Percentiles rank a stretch among this genome's conserved stretches.
These are phyloP conservation scores for Bolinopsis microptera DNA, from an alignment of 37 sponge, comb jelly and placozoan species.

Conservation along the genomic window DNA sequence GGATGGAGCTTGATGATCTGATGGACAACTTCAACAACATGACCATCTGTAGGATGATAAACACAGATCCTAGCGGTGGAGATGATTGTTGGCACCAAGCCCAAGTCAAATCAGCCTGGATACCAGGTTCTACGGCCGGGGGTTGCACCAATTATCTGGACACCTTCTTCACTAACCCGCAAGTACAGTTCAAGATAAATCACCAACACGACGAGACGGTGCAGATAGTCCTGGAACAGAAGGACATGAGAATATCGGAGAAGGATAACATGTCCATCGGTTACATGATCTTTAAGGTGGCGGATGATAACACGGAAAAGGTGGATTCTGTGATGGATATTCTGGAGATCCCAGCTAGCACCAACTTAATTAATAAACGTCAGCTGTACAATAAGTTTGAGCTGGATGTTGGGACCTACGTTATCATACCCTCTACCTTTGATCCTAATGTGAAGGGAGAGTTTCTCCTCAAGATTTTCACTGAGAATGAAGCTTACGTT, in stretches of 20 bases:
- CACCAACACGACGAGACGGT: constrained; percentile 19
- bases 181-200: constrained; percentile 16
- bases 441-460: constrained; percentile 10
- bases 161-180: constrained; percentile 42
- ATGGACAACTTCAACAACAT: not conserved
- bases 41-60: constrained; percentile 26
- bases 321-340: not conserved
- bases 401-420: constrained; percentile 15
- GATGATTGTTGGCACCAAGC: not conserved
- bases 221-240: constrained; percentile 23
- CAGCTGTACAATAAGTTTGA: constrained; percentile 15
- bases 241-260: not conserved
- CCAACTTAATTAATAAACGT: not conserved
- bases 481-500: not conserved
- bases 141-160: constrained; percentile 4
- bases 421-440: constrained; percentile 11
- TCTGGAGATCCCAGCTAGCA: not conserved
- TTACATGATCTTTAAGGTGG: constrained; percentile 37
- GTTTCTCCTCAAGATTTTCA: constrained; percentile 26
- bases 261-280: constrained; percentile 12
- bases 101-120: not conserved
- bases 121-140: not conserved
- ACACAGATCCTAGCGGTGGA: not conserved
- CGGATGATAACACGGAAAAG: not conserved
- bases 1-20: constrained; percentile 33